phyloP scores from a whole-genome alignment of 2,797 vertebrate species.

The Sebastes ruberrimus region DNA sequence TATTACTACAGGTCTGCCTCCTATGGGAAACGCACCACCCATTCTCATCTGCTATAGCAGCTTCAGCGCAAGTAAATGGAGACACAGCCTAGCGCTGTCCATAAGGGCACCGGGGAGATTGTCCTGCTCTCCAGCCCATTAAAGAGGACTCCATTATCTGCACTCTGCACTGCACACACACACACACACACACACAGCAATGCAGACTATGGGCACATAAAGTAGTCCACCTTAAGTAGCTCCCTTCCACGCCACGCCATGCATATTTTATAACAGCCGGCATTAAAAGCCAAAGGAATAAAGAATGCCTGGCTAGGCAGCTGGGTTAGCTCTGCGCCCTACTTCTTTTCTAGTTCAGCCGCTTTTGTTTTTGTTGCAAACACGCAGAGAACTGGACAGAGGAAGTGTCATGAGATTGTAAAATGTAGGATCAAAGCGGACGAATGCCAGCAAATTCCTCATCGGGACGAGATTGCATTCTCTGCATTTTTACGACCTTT shows the following conservation, averaged over 20 bases:
- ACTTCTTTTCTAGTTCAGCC: conserved; percentile 75
- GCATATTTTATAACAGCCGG: conserved; percentile 78
- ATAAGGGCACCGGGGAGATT: conserved; percentile 31
- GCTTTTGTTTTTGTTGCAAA: conserved; percentile 59
- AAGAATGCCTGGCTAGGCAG: conserved; percentile 77
- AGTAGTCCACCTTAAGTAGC: conserved; percentile 76
- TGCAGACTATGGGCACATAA: conserved; percentile 51
- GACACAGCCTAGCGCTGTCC: conserved; percentile 37
- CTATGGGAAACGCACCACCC: conserved; percentile 32
- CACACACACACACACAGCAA: conserved; percentile 24
- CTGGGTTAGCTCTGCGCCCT: conserved; percentile 71
- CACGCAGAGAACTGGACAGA: conserved; percentile 46
- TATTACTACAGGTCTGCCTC: conserved; percentile 42
- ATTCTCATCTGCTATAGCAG: conserved; percentile 17
- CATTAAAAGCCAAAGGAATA: conserved; percentile 80
- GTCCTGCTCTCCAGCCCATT: conserved; percentile 51
- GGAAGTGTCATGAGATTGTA: conserved; percentile 17
- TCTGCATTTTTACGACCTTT: not conserved
- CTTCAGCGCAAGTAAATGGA: conserved; percentile 49
- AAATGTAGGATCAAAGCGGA: conserved; percentile 7
- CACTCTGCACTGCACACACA: conserved; percentile 37
- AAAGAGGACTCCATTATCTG: conserved; percentile 66
- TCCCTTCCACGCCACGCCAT: conserved; percentile 68
- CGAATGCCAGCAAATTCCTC: not conserved
- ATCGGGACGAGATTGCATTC: not conserved